Evolutionary conservation across 2,888 invertebrate genomes (phyloP).

Genomic region (Temnothorax rugatulus): DNA sequence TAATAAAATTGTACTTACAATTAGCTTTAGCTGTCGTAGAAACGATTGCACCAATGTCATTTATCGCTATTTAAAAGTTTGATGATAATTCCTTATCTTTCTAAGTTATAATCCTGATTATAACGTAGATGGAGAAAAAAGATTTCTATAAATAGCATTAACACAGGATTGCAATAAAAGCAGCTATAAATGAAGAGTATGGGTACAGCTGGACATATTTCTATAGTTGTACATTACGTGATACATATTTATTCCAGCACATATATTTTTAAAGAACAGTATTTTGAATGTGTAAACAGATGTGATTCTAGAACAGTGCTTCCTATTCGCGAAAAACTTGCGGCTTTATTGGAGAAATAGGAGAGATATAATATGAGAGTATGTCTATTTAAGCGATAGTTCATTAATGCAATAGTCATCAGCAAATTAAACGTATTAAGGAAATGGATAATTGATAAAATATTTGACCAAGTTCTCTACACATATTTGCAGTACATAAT

Average conservation of each 20-base stretch:
- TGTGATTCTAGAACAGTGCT: constrained; percentile 39
- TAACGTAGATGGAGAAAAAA: background rate
- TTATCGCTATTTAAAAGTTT: constrained; percentile 1
- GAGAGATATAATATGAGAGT: background rate
- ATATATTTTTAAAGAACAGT: constrained; percentile 36
- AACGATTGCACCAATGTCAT: background rate
- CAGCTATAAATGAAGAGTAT: background rate
- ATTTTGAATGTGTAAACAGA: constrained; percentile 30
- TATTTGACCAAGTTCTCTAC: constrained; percentile 2
- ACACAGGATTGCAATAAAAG: constrained; percentile 5
- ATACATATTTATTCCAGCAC: constrained; percentile 52
- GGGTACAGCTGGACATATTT: constrained; percentile 40
- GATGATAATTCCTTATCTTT: constrained; percentile 29
- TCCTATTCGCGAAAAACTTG: constrained; percentile 4
- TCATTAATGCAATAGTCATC: constrained; percentile 3
- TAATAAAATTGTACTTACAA: constrained; percentile 8
- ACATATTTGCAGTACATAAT: background rate
- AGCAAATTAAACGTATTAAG: constrained; percentile 1
- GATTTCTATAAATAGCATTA: constrained; percentile 16
- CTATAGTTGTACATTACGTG: constrained; percentile 57
- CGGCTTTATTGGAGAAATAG: constrained; percentile 2
- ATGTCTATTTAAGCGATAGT: constrained; percentile 21
- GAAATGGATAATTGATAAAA: background rate
- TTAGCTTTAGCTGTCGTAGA: background rate
- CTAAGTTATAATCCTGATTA: constrained; percentile 41